phyloP scores from a whole-genome alignment of 2,888 invertebrate species.

The Philereme vetulata region DNA sequence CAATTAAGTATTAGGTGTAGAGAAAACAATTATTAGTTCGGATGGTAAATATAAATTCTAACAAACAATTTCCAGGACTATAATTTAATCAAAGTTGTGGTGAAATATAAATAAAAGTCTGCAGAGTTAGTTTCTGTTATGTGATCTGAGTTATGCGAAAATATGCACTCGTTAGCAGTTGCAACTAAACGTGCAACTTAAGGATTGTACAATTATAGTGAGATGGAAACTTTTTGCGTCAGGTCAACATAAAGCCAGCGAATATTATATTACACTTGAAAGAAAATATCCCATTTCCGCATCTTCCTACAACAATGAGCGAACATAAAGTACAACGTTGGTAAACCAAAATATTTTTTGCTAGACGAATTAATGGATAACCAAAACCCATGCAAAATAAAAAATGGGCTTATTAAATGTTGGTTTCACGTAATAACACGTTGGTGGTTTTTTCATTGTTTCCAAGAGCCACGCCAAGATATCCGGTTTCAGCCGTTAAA shows the following conservation, averaged over 20 bases:
- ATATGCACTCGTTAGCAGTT: conserved; percentile 1
- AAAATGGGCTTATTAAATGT: conserved; percentile 83
- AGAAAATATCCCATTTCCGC: conserved; percentile 85
- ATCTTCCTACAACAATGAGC: conserved; percentile 82
- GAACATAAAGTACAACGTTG: conserved; percentile 71
- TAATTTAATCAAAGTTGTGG: background rate
- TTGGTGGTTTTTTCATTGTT: conserved; percentile 82
- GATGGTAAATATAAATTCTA: too few relatives aligned
- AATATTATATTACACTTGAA: conserved; percentile 82
- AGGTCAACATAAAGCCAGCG: conserved; percentile 74
- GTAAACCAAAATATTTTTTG: conserved; percentile 75
- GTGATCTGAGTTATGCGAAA: background rate
- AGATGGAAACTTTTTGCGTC: conserved; percentile 67
- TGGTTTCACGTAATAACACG: conserved; percentile 83
- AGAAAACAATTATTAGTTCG: too few relatives aligned
- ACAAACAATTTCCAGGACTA: too few relatives aligned
- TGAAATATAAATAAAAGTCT: background rate
- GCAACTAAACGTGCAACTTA: conserved; percentile 36
- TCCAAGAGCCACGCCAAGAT: conserved; percentile 75
- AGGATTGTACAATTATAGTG: conserved; percentile 59
- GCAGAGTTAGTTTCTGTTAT: background rate
- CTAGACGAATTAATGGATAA: conserved; percentile 81
- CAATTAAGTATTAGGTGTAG: too few relatives aligned
- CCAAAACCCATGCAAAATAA: conserved; percentile 78
- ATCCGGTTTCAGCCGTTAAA: conserved; percentile 83